These are phyloP conservation scores for Paragorgia papillata DNA, from an alignment of 92 coral and sea anemone genomes.

Conservation along the genomic window DNA sequence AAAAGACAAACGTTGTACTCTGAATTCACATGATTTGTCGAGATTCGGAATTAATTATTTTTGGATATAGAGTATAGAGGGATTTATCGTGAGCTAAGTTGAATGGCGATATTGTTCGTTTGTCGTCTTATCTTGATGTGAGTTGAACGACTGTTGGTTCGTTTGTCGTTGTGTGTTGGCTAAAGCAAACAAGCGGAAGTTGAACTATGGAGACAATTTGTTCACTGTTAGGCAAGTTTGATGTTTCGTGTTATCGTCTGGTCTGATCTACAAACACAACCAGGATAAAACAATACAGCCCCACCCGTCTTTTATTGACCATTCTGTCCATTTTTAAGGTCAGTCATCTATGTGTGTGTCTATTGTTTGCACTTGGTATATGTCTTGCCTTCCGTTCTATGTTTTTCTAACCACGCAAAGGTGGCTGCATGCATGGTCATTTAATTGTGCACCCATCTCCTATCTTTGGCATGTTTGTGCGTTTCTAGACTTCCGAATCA, in stretches of 20 bases:
- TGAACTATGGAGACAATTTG: slow-evolving; percentile 20
- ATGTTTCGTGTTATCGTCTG: background rate
- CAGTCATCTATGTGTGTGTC: slow-evolving; percentile 23
- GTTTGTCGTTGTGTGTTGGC: background rate
- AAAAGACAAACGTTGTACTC: no score
- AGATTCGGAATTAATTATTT: no score
- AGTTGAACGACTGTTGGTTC: background rate
- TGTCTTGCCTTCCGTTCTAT: background rate
- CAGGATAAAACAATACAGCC: slow-evolving; percentile 11
- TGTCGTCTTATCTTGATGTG: background rate
- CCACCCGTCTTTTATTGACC: slow-evolving; percentile 2
- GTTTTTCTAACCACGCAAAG: slow-evolving; percentile 21
- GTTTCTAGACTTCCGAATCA: background rate
- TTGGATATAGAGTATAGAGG: no score
- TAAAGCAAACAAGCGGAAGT: slow-evolving; percentile 28
- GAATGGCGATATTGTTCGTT: no score
- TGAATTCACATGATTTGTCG: no score
- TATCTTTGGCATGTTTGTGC: slow-evolving; percentile 1
- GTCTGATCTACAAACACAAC: slow-evolving; percentile 22
- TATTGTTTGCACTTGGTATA: background rate
- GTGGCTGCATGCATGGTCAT: slow-evolving; percentile 12
- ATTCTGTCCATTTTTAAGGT: background rate
- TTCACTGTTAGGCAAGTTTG: background rate
- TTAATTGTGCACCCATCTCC: background rate
- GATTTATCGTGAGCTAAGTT: background rate